Conservation (phyloP, 1,140 invertebrate species). For the Pseudomyrmex flavicornis region DNA sequence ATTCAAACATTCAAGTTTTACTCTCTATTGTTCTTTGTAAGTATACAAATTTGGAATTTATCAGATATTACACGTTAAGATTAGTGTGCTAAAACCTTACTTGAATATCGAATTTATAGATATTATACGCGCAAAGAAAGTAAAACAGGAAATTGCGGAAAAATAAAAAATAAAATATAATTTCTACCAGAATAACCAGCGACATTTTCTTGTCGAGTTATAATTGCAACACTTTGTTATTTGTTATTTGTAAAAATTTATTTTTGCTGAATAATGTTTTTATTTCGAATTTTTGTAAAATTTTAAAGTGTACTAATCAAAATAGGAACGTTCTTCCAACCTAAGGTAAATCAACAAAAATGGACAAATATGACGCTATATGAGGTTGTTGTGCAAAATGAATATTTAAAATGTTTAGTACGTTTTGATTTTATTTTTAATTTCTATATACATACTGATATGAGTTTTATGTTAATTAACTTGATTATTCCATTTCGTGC, state of each 20-base stretch:
- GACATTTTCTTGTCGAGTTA: neutral
- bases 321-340: too few relatives aligned
- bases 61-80: neutral
- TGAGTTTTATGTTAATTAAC: too few relatives aligned
- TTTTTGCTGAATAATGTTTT: constrained; percentile 36
- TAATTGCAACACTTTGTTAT: neutral
- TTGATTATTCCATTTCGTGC: too few relatives aligned
- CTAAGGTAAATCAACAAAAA: too few relatives aligned
- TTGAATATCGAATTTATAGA: too few relatives aligned
- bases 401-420: too few relatives aligned
- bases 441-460: too few relatives aligned
- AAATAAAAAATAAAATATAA: constrained; percentile 11
- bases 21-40: neutral
- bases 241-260: neutral
- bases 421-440: too few relatives aligned
- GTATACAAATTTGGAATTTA: neutral
- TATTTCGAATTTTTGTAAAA: neutral
- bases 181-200: neutral
- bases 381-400: too few relatives aligned
- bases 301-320: too few relatives aligned
- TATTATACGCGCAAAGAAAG: too few relatives aligned
- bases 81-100: neutral
- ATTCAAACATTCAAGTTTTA: neutral
- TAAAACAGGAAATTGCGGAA: neutral
- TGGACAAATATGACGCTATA: too few relatives aligned